These are phyloP conservation scores for Operophtera brumata DNA, from an alignment of 2,888 invertebrate species.

Conservation along the genomic window DNA sequence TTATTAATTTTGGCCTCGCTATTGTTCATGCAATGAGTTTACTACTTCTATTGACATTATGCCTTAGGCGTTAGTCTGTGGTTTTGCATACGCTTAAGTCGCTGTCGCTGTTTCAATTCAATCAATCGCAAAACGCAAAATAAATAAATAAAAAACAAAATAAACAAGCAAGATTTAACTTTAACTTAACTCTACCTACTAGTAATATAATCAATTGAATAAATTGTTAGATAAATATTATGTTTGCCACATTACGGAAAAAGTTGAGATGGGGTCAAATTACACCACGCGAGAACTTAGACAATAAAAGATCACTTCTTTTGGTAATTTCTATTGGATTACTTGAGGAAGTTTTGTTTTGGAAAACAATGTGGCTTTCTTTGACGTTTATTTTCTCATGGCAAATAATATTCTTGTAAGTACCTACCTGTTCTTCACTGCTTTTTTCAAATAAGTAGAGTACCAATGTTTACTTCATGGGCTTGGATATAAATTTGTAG, in stretches of 20 bases:
- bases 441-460: neutral
- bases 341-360: conserved; percentile 71
- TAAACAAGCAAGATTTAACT: neutral
- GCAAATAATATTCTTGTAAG: conserved; percentile 66
- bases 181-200: too few species aligned
- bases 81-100: neutral
- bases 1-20: conserved; percentile 17
- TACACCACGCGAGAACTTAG: conserved; percentile 50
- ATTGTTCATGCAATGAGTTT: conserved; percentile 20
- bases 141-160: too few species aligned
- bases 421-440: conserved; percentile 27
- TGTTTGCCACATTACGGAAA: conserved; percentile 59
- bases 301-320: conserved; percentile 51
- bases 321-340: conserved; percentile 55
- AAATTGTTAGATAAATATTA: conserved; percentile 26
- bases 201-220: too few species aligned
- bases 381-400: conserved; percentile 54
- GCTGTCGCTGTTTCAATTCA: too few species aligned
- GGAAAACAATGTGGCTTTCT: conserved; percentile 68
- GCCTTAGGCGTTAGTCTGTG: conserved; percentile 9
- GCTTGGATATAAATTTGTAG: too few species aligned
- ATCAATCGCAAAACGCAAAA: too few species aligned
- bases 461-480: too few species aligned
- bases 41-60: conserved; percentile 17
- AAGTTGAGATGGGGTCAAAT: conserved; percentile 54